Conservation (phyloP, 2,113 vertebrate genomes). For the Myotis yumanensis region DNA sequence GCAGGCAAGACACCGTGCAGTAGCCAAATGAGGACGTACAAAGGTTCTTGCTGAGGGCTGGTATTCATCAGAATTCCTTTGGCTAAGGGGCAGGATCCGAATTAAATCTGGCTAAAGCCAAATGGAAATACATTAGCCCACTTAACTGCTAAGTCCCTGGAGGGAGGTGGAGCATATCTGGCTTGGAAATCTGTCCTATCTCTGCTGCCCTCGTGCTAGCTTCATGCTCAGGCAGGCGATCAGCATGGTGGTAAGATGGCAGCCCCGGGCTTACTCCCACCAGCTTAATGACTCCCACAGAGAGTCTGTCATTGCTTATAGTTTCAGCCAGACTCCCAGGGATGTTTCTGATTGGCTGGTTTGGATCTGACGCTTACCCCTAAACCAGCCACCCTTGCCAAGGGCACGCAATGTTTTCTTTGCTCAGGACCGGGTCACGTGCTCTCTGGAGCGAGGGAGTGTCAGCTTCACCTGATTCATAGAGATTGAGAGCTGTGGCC, state of each 20-base stretch:
- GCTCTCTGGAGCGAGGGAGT: neutral
- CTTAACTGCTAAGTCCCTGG: neutral
- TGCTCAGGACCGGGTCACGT: neutral
- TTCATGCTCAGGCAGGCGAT: neutral
- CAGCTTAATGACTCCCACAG: neutral
- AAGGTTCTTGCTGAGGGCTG: neutral
- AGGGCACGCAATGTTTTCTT: neutral
- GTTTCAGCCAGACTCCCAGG: neutral
- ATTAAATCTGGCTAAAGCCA: neutral
- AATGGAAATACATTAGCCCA: neutral
- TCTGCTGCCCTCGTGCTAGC: neutral
- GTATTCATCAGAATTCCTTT: neutral
- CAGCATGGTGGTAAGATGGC: neutral
- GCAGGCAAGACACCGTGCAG: neutral
- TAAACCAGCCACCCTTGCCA: neutral
- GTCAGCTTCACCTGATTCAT: neutral
- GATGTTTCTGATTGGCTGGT: neutral
- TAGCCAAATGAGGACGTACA: neutral
- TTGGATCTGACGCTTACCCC: neutral
- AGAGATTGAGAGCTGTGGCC: neutral
- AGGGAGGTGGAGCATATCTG: neutral
- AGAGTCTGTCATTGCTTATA: neutral
- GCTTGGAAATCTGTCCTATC: neutral
- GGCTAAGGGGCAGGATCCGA: neutral
- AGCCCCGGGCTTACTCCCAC: neutral